phyloP scores from a whole-genome alignment of 2,113 vertebrate genomes.

The Hucho hucho region DNA sequence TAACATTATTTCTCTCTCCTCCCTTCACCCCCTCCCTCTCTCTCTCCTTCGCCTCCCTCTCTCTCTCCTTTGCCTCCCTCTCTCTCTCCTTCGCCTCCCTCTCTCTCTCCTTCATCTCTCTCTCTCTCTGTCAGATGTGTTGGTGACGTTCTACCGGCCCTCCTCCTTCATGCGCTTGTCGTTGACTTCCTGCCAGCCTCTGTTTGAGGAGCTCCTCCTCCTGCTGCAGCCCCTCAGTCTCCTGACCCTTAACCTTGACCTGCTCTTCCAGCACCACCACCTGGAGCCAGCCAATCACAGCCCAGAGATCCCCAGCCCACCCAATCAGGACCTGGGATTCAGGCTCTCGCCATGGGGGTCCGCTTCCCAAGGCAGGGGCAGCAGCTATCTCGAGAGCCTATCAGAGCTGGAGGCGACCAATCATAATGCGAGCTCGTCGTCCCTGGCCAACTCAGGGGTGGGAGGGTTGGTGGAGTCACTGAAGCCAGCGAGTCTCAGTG shows the following conservation, averaged over 20 bases:
- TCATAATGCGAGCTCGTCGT: conserved; percentile 20
- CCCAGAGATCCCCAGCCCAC: conserved; percentile 53
- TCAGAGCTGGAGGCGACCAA: conserved; percentile 50
- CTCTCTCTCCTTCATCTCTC: not conserved
- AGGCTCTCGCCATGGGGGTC: conserved; percentile 32
- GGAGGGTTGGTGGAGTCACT: conserved; percentile 16
- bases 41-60: too few species aligned
- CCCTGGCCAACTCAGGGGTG: conserved; percentile 21
- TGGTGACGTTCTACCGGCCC: conserved; percentile 87
- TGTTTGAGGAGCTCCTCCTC: conserved; percentile 92
- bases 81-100: too few species aligned
- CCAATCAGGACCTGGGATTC: conserved; percentile 43
- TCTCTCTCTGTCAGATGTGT: conserved; percentile 78
- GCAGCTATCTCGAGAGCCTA: conserved; percentile 56
- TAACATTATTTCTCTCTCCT: not conserved
- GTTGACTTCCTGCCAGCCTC: conserved; percentile 76
- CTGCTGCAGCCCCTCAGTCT: conserved; percentile 93
- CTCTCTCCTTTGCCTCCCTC: too few species aligned
- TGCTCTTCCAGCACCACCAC: conserved; percentile 92
- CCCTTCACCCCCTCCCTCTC: too few species aligned
- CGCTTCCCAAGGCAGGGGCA: conserved; percentile 27
- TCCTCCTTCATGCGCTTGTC: conserved; percentile 88
- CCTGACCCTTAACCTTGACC: conserved; percentile 92
- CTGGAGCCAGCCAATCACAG: conserved; percentile 66
- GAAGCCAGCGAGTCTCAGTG: conserved; percentile 2